Conservation (phyloP, 2,797 vertebrate species). For the Nothura maculosa region DNA sequence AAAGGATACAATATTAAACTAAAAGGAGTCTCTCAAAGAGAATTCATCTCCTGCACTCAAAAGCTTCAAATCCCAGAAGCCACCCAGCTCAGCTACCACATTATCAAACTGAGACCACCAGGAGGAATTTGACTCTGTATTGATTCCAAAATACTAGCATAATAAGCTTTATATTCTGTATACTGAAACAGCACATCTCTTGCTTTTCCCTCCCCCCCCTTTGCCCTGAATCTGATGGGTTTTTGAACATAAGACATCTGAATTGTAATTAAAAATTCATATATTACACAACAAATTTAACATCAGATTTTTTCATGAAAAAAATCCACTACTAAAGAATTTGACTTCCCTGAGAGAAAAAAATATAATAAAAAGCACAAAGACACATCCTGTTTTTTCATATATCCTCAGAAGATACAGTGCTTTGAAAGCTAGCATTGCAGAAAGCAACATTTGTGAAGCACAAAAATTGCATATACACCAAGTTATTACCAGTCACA, state of each 20-base stretch:
- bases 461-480: neutral
- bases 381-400: neutral
- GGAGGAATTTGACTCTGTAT: neutral
- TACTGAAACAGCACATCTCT: neutral
- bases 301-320: neutral
- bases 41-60: neutral
- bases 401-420: neutral
- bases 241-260: neutral
- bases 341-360: neutral
- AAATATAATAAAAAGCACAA: neutral
- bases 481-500: slow-evolving; percentile 1
- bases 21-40: slow-evolving; percentile 1
- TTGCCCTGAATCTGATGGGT: neutral
- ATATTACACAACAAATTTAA: neutral
- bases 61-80: slow-evolving; percentile 14
- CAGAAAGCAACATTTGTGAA: neutral
- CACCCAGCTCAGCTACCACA: neutral
- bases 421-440: neutral
- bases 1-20: neutral
- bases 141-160: neutral
- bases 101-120: neutral
- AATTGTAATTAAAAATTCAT: neutral
- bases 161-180: neutral
- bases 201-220: neutral
- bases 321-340: neutral